These are phyloP conservation scores for Drosophila erecta DNA, from an alignment of 1,140 invertebrate species.

Conservation along the genomic window DNA sequence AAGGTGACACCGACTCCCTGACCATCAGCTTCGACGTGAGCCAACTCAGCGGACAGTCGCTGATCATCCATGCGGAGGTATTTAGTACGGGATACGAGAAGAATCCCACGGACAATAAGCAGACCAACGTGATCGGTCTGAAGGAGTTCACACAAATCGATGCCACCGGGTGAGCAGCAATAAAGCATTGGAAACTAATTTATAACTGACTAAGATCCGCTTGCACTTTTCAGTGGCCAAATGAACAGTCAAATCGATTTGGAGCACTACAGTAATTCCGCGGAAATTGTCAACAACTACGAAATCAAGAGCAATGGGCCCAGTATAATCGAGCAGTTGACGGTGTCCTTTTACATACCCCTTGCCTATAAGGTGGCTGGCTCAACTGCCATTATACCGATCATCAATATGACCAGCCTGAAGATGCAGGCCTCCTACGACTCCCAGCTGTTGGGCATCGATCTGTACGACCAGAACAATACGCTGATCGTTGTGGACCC, in stretches of 20 bases:
- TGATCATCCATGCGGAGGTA: conserved; percentile 76
- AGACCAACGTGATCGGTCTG: conserved; percentile 78
- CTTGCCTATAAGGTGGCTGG: conserved; percentile 71
- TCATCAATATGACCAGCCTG: conserved; percentile 70
- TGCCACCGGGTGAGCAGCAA: conserved; percentile 82
- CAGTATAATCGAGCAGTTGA: conserved; percentile 70
- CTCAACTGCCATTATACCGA: conserved; percentile 54
- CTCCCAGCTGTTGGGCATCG: conserved; percentile 61
- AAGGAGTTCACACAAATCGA: conserved; percentile 84
- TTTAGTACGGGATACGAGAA: conserved; percentile 84
- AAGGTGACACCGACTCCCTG: conserved; percentile 64
- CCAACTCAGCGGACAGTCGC: conserved; percentile 51
- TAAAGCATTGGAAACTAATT: too few species aligned
- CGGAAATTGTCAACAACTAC: conserved; percentile 72
- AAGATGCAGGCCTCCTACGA: conserved; percentile 75
- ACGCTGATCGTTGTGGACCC: conserved; percentile 67
- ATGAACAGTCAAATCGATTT: conserved; percentile 63
- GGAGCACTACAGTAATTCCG: conserved; percentile 67
- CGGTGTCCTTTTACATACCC: conserved; percentile 73
- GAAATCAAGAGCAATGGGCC: conserved; percentile 81
- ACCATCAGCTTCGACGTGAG: conserved; percentile 84
- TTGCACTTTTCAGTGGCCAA: conserved; percentile 50
- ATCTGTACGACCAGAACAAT: conserved; percentile 70
- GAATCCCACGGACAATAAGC: conserved; percentile 71
- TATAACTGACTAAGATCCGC: too few species aligned